Evolutionary conservation across 2,797 vertebrate species (phyloP).

Genomic region (Fundulus diaphanus): DNA sequence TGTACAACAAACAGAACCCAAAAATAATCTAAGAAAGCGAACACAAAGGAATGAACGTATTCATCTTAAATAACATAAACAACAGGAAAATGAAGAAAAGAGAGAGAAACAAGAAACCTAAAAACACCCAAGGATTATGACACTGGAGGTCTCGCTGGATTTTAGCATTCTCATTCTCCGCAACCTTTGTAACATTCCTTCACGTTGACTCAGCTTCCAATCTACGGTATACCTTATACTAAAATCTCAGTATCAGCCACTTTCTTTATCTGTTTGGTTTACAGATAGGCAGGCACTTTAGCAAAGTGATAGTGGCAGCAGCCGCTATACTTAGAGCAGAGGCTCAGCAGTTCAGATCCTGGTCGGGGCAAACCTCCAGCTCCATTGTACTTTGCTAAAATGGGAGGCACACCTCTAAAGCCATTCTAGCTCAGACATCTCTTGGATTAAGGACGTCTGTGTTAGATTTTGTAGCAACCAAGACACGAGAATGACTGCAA

Average conservation of each 20-base stretch:
- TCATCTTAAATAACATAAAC: too few species aligned
- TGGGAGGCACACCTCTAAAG: not conserved
- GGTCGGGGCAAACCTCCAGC: slow-evolving; percentile 1
- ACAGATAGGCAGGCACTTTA: slow-evolving; percentile 1
- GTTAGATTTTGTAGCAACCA: not conserved
- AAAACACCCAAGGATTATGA: too few species aligned
- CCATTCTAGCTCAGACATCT: not conserved
- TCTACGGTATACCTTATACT: not conserved
- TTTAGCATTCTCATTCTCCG: too few species aligned
- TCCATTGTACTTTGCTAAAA: slow-evolving; percentile 3
- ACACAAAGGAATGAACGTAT: too few species aligned
- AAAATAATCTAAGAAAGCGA: too few species aligned
- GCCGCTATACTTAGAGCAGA: slow-evolving; percentile 3
- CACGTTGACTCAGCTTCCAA: not conserved
- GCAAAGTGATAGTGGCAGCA: slow-evolving; percentile 3
- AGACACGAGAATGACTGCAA: not conserved
- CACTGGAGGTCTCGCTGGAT: too few species aligned
- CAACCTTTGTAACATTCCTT: not conserved
- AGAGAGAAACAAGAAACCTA: too few species aligned
- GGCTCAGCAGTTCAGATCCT: slow-evolving; percentile 13
- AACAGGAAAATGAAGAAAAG: too few species aligned
- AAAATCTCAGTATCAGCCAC: not conserved
- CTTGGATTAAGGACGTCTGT: slow-evolving; percentile 4
- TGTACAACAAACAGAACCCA: too few species aligned
- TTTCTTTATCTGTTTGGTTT: not conserved